Base-by-base conservation (phyloP, 2,797 vertebrate genomes). In the Sternarchorhynchus goeldii region DNA sequence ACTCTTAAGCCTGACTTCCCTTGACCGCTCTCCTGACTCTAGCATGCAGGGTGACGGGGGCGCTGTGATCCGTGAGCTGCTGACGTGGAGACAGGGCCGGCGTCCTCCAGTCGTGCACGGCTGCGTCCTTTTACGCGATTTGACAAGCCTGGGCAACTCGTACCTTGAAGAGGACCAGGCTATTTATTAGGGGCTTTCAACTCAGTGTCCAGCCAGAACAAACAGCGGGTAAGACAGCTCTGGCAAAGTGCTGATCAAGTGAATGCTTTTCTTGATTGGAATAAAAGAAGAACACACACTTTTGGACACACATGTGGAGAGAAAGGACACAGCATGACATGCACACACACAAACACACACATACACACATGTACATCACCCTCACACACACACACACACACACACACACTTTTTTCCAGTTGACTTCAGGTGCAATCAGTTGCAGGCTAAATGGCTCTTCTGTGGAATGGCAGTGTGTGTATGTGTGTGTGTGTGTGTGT, bases 121-220 rank as follows among this genome's bases (percentile, higher is more conserved):
- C 87, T 90, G 85, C 82, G 88, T 91, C 88, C 90, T 89, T 50
- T 92, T 91, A 90, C 90, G 87, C 91, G 90, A 93, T 93, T 90
- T 94, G 92, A 94, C 92, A 93, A 90, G 92, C 90, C 90, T 88
- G 87, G 91, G 91, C 89, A 90, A 89, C 88, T 90, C 82, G 85
- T 87, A 89, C 90, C 90, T 91, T 88, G 83, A 58, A 59, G 31
- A 73, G 82, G 68, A 73, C 90, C 86, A 68, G 65, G 82, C 85
- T 91, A 91, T 93, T 92, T 93, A 92, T 91, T 89, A 87, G 88
- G 90, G 89, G 90, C 92, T 89, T 93, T 93, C 93, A 93, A 88
- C 88, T 88, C 87, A 80, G 86, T 89, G 90, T 91, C 91, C 89
- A 86, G 88, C 89, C 91, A 93, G 93, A 91, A 90, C 90, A 93